Evolutionary conservation across 1,140 invertebrate genomes (phyloP).

Genomic region (Teleopsis dalmanni): DNA sequence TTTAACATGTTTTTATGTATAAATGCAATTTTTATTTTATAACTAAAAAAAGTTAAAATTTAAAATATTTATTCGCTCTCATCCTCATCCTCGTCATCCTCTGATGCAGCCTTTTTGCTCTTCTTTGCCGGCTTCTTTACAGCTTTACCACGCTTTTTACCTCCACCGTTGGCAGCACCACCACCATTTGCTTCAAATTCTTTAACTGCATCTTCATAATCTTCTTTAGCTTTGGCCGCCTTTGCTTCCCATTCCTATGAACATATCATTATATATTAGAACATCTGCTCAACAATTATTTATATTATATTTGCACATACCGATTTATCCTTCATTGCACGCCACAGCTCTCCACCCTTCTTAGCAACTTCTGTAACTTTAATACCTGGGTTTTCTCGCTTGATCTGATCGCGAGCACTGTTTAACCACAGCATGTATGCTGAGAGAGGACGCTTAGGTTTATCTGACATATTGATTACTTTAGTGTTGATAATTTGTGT

Average conservation of each 20-base stretch:
- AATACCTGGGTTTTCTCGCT: slow-evolving; percentile 70
- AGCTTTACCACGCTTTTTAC: slow-evolving; percentile 42
- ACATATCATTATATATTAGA: neutral
- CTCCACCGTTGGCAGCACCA: slow-evolving; percentile 46
- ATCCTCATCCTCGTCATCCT: slow-evolving; percentile 38
- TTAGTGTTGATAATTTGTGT: no score
- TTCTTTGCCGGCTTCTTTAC: slow-evolving; percentile 43
- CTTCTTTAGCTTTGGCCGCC: slow-evolving; percentile 73
- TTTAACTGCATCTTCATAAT: slow-evolving; percentile 77
- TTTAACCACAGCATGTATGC: slow-evolving; percentile 87
- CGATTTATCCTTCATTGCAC: slow-evolving; percentile 68
- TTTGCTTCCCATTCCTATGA: slow-evolving; percentile 82
- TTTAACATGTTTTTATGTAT: no score
- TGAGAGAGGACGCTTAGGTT: slow-evolving; percentile 76
- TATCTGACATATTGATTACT: slow-evolving; percentile 63
- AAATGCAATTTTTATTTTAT: slow-evolving; percentile 1
- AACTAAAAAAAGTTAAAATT: neutral
- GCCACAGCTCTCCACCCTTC: slow-evolving; percentile 82
- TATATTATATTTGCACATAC: slow-evolving; percentile 47
- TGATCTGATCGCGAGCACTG: slow-evolving; percentile 70
- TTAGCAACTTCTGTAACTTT: slow-evolving; percentile 77
- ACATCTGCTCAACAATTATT: neutral
- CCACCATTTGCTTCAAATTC: slow-evolving; percentile 74
- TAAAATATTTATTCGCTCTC: slow-evolving; percentile 35
- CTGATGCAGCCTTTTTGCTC: slow-evolving; percentile 46